A percentile compares a stretch with the other conserved stretches of the same genome.
Conservation (phyloP, 2,888 invertebrate species). For the Salpingus planirostris region DNA sequence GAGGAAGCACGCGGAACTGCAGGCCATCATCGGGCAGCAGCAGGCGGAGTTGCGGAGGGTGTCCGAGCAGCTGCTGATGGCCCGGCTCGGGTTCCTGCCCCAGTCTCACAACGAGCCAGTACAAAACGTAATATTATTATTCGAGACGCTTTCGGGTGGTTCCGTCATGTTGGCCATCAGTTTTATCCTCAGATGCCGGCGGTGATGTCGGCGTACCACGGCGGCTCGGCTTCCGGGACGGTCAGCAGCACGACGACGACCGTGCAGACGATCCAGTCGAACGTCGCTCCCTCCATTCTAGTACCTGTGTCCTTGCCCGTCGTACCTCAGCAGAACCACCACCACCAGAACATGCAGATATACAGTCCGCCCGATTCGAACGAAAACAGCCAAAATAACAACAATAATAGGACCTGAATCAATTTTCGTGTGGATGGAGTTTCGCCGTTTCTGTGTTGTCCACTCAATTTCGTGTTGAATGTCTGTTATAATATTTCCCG, state of each 20-base stretch:
- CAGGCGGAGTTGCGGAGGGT: conserved; percentile 78
- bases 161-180: too few species aligned
- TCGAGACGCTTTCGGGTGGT: too few species aligned
- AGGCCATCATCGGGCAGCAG: conserved; percentile 74
- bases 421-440: too few species aligned
- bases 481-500: too few species aligned
- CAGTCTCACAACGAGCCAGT: conserved; percentile 16
- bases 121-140: conserved; percentile 11
- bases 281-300: conserved; percentile 26
- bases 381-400: conserved; percentile 12
- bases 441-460: too few species aligned
- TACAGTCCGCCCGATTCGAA: conserved; percentile 28
- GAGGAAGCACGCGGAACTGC: conserved; percentile 76
- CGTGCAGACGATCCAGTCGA: conserved; percentile 20
- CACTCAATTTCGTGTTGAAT: too few species aligned
- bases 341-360: conserved; percentile 20
- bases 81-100: conserved; percentile 62
- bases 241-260: conserved; percentile 38
- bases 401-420: too few species aligned
- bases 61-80: conserved; percentile 78
- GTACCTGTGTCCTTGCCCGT: conserved; percentile 26
- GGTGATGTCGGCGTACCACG: conserved; percentile 28
- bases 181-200: conserved; percentile 13
- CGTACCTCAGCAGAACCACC: conserved; percentile 18
- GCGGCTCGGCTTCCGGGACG: conserved; percentile 25